phyloP scores from a whole-genome alignment of 2,113 vertebrate species.

The Neogobius melanostomus region DNA sequence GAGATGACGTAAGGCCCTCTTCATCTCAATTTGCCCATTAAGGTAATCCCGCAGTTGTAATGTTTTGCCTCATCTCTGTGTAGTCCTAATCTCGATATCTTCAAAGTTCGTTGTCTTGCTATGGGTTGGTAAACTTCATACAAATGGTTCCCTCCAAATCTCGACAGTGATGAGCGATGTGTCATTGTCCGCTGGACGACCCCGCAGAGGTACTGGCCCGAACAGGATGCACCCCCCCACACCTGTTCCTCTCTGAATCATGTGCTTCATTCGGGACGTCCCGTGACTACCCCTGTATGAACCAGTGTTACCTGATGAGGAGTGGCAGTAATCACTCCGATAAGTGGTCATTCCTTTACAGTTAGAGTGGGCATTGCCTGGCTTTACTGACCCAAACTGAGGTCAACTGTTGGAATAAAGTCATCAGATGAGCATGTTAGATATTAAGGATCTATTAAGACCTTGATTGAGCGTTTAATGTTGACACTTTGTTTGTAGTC shows the following conservation, averaged over 20 bases:
- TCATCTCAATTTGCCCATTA: too few relatives aligned
- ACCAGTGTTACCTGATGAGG: slow-evolving; percentile 49
- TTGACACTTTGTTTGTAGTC: not conserved
- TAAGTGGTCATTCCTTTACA: slow-evolving; percentile 44
- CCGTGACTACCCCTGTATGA: slow-evolving; percentile 29
- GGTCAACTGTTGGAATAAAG: slow-evolving; percentile 33
- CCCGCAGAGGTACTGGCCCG: slow-evolving; percentile 33
- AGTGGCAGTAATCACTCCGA: slow-evolving; percentile 68
- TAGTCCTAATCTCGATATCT: not conserved
- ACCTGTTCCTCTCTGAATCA: slow-evolving; percentile 43
- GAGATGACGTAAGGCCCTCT: too few relatives aligned
- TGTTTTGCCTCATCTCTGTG: not conserved
- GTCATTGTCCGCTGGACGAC: slow-evolving; percentile 62
- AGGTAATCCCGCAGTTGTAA: too few relatives aligned
- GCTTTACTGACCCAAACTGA: slow-evolving; percentile 23
- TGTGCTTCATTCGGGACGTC: slow-evolving; percentile 45
- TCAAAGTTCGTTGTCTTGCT: not conserved
- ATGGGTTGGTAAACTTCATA: not conserved
- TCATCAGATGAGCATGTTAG: slow-evolving; percentile 42
- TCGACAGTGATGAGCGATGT: slow-evolving; percentile 58
- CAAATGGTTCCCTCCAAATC: slow-evolving; percentile 27
- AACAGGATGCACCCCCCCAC: slow-evolving; percentile 7
- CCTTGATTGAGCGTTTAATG: not conserved
- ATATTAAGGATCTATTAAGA: slow-evolving; percentile 11
- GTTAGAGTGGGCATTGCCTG: slow-evolving; percentile 58